phyloP scores from a whole-genome alignment of 2,113 vertebrate genomes.

The Cairina moschata region DNA sequence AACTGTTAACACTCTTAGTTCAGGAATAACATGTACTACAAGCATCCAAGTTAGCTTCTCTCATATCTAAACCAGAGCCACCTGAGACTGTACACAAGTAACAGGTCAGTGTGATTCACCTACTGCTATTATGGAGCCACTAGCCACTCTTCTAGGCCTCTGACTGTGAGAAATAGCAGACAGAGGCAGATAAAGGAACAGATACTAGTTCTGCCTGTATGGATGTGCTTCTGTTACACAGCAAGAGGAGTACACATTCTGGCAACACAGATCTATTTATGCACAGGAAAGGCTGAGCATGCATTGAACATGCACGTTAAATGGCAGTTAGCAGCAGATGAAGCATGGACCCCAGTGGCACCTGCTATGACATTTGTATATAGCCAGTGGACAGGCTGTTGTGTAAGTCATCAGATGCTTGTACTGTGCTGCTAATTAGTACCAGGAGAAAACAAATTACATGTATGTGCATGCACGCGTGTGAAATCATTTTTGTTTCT shows the following conservation, averaged over 20 bases:
- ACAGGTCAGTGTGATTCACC: neutral
- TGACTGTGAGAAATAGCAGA: neutral
- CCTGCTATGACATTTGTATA: accelerated
- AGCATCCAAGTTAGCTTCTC: neutral
- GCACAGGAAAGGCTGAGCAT: neutral
- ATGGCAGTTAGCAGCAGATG: neutral
- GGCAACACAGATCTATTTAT: neutral
- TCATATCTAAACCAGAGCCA: neutral
- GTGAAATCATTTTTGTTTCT: neutral
- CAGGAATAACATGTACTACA: neutral
- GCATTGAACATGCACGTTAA: neutral
- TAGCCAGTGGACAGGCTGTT: neutral
- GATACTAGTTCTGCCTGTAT: neutral
- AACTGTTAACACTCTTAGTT: neutral
- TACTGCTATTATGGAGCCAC: neutral
- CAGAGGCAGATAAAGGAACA: neutral
- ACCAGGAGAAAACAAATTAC: neutral
- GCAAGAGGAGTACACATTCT: neutral
- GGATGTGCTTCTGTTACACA: neutral
- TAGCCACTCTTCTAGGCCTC: neutral
- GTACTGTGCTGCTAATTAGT: accelerated
- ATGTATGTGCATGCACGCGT: accelerated
- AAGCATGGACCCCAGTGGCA: neutral
- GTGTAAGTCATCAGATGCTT: neutral
- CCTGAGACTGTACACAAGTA: neutral